Conservation (phyloP, 2,797 vertebrate species). For the Ptychobarbus kaznakovi region DNA sequence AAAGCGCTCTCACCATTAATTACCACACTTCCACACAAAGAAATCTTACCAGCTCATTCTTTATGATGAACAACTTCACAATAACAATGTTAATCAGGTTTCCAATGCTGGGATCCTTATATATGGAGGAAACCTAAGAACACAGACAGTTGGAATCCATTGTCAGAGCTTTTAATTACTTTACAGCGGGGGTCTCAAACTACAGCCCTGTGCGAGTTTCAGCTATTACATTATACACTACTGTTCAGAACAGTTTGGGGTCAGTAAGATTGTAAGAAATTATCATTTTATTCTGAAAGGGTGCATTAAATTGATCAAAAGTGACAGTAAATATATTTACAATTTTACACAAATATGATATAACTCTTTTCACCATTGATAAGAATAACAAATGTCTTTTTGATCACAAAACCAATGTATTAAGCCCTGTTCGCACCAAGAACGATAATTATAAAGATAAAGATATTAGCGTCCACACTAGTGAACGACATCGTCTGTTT, state of each 20-base stretch:
- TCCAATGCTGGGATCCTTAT: conserved; percentile 99
- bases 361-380: background rate
- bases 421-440: too few relatives aligned
- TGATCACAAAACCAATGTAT: background rate
- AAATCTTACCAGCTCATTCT: conserved; percentile 89
- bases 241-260: background rate
- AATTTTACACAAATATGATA: background rate
- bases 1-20: background rate
- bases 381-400: background rate
- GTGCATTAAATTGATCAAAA: background rate
- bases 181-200: background rate
- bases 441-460: too few relatives aligned
- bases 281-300: background rate
- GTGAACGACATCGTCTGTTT: too few relatives aligned
- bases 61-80: conserved; percentile 96
- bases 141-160: conserved; percentile 44
- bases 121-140: conserved; percentile 95
- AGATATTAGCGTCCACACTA: too few relatives aligned
- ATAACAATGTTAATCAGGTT: conserved; percentile 98
- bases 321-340: background rate
- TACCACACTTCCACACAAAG: background rate
- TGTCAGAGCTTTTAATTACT: conserved; percentile 1
- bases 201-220: background rate
- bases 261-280: background rate
- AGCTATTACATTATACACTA: background rate